Percentiles rank a stretch among this genome's conserved stretches.
These are phyloP conservation scores for Hemaris fuciformis DNA, from an alignment of 2,888 invertebrate species.

Conservation along the genomic window DNA sequence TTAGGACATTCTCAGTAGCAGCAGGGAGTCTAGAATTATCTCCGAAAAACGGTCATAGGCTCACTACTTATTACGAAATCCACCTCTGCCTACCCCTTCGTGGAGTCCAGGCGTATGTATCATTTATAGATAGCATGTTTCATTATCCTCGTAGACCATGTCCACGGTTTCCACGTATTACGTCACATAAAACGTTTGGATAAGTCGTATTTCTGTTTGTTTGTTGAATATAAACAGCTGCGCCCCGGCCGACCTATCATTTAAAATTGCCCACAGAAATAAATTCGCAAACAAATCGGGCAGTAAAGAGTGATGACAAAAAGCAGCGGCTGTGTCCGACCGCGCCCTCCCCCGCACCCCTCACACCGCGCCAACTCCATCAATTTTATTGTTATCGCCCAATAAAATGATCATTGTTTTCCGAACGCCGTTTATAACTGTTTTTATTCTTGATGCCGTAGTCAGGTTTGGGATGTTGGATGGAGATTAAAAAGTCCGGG, in stretches of 20 bases:
- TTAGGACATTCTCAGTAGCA: too few species aligned
- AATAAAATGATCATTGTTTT: conserved; percentile 9
- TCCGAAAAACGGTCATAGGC: too few species aligned
- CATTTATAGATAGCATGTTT: too few species aligned
- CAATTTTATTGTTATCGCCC: conserved; percentile 8
- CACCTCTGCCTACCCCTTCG: too few species aligned
- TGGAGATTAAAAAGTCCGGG: not conserved
- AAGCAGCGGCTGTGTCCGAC: not conserved
- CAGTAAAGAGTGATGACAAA: not conserved
- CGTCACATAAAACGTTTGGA: not conserved
- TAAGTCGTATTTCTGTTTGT: not conserved
- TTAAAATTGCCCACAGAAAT: not conserved
- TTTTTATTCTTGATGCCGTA: not conserved
- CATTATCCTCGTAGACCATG: not conserved
- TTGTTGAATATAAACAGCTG: not conserved
- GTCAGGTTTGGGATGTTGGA: not conserved
- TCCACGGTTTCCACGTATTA: not conserved
- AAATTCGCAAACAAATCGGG: not conserved
- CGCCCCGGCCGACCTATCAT: not conserved
- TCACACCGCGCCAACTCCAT: not conserved
- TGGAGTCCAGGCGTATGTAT: too few species aligned
- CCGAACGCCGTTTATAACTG: not conserved
- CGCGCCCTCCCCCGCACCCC: too few species aligned
- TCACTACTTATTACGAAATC: too few species aligned
- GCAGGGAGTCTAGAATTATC: too few species aligned